phyloP scores from a whole-genome alignment of 2,797 vertebrate species.

The Sebastes vulpes region DNA sequence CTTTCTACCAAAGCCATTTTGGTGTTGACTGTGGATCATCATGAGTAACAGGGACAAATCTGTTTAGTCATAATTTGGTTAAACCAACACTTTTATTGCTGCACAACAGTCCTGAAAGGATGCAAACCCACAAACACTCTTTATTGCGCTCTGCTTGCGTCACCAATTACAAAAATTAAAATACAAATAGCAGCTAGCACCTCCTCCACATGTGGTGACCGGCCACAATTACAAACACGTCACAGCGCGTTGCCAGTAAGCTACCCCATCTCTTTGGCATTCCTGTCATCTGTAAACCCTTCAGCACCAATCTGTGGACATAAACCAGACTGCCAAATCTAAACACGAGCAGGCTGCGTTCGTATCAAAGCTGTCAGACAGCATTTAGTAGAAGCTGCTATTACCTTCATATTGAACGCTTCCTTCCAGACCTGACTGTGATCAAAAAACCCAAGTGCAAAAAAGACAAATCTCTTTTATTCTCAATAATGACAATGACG shows the following conservation, averaged over 20 bases:
- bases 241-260: conserved; percentile 34
- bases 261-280: conserved; percentile 50
- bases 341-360: conserved; percentile 61
- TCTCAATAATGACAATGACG: not conserved
- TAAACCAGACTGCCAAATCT: conserved; percentile 67
- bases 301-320: conserved; percentile 66
- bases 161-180: conserved; percentile 2
- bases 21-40: not conserved
- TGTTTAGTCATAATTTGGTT: not conserved
- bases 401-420: conserved; percentile 34
- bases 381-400: conserved; percentile 51
- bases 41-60: not conserved
- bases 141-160: not conserved
- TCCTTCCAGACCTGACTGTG: not conserved
- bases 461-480: not conserved
- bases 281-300: conserved; percentile 71
- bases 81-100: not conserved
- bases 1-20: not conserved
- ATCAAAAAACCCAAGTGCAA: conserved; percentile 8
- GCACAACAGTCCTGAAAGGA: not conserved
- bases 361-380: conserved; percentile 52
- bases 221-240: conserved; percentile 17
- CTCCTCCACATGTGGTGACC: conserved; percentile 40
- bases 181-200: conserved; percentile 24
- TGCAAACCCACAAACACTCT: not conserved